A percentile compares a stretch with the other conserved stretches of the same genome.
Evolutionary conservation across 2,797 vertebrate genomes (phyloP).

Genomic region (Poecilia gillii): DNA sequence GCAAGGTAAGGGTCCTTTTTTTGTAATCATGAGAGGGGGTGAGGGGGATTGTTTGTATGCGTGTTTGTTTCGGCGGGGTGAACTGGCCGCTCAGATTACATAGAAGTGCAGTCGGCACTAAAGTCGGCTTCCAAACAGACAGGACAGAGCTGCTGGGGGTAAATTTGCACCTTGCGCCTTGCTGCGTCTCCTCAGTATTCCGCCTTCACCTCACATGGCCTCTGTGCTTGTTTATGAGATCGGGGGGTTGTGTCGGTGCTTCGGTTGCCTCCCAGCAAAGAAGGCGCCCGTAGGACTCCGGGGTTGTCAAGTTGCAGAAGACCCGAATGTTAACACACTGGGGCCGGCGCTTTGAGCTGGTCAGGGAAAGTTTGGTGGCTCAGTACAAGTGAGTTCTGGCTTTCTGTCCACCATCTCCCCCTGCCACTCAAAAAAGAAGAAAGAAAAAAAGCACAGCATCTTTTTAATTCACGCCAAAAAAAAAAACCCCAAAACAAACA

Average conservation of each 20-base stretch:
- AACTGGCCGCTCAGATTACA: slow-evolving; percentile 31
- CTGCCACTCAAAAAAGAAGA: neutral
- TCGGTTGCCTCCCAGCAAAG: neutral
- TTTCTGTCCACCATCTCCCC: neutral
- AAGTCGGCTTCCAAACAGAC: slow-evolving; percentile 47
- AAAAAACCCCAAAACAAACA: too few species aligned
- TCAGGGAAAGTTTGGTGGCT: neutral
- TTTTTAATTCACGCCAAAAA: neutral
- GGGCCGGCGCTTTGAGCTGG: slow-evolving; percentile 17
- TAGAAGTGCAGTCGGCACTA: slow-evolving; percentile 51
- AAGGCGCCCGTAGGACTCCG: neutral
- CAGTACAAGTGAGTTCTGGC: neutral
- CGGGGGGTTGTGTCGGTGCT: neutral
- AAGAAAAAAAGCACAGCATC: too few species aligned
- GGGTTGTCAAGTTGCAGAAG: slow-evolving; percentile 18
- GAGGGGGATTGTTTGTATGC: too few species aligned
- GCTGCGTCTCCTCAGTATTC: slow-evolving; percentile 2
- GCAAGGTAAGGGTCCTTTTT: slow-evolving; percentile 76
- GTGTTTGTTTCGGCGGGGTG: slow-evolving; percentile 24
- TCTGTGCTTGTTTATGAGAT: slow-evolving; percentile 19
- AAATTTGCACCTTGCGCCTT: slow-evolving; percentile 71
- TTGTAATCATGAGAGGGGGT: neutral
- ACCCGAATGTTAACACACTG: slow-evolving; percentile 32
- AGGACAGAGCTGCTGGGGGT: slow-evolving; percentile 23
- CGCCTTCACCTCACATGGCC: slow-evolving; percentile 59